Evolutionary conservation across 2,888 invertebrate species (phyloP).

Genomic region (Xanthorhoe spadicearia): DNA sequence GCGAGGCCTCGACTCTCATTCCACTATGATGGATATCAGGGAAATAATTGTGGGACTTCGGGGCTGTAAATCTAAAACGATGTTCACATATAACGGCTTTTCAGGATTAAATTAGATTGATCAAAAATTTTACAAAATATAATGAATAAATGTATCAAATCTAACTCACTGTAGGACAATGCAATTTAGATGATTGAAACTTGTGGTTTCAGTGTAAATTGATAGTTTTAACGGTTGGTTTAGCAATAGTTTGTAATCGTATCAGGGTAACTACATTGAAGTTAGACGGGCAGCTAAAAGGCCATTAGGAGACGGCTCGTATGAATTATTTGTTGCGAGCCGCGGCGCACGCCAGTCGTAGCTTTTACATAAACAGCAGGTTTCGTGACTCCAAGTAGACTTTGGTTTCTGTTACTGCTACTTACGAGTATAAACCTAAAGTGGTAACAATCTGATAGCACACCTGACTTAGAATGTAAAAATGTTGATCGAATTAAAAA

Average conservation of each 20-base stretch:
- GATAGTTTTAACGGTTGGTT: conserved; percentile 67
- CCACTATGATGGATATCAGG: conserved; percentile 3
- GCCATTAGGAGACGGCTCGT: conserved; percentile 76
- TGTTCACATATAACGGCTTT: background rate
- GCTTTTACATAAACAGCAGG: conserved; percentile 17
- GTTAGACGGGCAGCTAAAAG: conserved; percentile 79
- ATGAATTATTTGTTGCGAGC: conserved; percentile 79
- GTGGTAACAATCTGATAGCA: too few relatives aligned
- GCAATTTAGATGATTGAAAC: conserved; percentile 27
- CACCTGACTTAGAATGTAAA: too few relatives aligned
- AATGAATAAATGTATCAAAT: background rate
- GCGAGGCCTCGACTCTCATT: conserved; percentile 37
- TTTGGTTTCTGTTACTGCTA: background rate
- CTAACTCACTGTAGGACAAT: conserved; percentile 28
- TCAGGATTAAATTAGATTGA: background rate
- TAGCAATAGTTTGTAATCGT: conserved; percentile 68
- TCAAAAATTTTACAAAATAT: too few relatives aligned
- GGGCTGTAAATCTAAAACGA: background rate
- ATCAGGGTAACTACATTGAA: conserved; percentile 74
- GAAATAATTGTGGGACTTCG: background rate
- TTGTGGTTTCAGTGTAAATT: conserved; percentile 45
- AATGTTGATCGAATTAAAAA: too few relatives aligned
- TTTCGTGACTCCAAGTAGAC: background rate
- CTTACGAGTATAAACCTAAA: background rate
- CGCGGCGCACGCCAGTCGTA: conserved; percentile 24